Conservation (phyloP, 2,113 vertebrate species). For the Odontophorus gujanensis region DNA sequence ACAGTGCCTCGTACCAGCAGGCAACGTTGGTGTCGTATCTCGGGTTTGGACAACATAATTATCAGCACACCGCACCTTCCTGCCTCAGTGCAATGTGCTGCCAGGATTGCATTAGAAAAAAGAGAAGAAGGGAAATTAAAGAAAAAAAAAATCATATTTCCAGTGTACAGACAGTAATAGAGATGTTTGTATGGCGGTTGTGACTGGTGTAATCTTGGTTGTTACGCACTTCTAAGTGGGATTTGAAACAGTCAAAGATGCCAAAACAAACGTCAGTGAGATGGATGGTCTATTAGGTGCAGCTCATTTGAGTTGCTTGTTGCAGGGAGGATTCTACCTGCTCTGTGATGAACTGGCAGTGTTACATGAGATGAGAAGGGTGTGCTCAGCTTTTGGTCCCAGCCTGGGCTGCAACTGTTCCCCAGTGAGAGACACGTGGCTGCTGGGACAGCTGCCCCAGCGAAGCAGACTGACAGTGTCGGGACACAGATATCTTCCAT, state of each 20-base stretch:
- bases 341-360: neutral
- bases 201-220: conserved; percentile 27
- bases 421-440: neutral
- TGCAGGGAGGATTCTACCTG: neutral
- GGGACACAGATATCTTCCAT: neutral
- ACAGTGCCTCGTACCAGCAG: neutral
- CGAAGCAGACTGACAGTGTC: neutral
- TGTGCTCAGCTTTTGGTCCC: neutral
- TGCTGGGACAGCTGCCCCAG: neutral
- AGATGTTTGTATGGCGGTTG: conserved; percentile 13
- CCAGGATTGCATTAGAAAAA: neutral
- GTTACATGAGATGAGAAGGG: neutral
- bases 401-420: neutral
- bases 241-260: conserved; percentile 43
- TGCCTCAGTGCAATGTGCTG: neutral
- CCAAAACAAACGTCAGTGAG: conserved; percentile 46
- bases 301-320: neutral
- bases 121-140: neutral
- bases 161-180: neutral
- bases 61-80: neutral
- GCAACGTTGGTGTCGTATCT: conserved; percentile 8
- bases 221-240: conserved; percentile 29
- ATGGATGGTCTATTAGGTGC: conserved; percentile 24
- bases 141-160: neutral
- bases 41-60: conserved; percentile 4